Evolutionary conservation across 2,113 vertebrate genomes (phyloP), one percentile per base, ranked within the genome.

Genomic region (Psilopogon haemacephalus): DNA sequence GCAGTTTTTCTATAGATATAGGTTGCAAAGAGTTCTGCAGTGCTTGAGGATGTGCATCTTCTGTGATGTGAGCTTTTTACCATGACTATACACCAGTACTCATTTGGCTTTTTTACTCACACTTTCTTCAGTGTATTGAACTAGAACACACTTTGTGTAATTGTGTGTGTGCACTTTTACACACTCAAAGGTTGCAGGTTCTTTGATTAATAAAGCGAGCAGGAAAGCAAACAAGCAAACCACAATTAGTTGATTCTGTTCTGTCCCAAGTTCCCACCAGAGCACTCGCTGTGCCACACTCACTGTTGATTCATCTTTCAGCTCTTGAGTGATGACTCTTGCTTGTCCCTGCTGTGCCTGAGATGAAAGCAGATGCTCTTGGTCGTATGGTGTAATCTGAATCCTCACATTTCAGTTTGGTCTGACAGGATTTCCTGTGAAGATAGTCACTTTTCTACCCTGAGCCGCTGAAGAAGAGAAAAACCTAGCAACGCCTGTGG

Each of bases 321-420:
- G 26, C 63, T 79, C 93, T 71, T 92, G 94, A 95, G 87, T 95
- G 95, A 95, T 95, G 95, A 79, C 93, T 96, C 90, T 76, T 91
- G 95, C 92, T 90, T 8, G 1, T 96, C 86, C 96, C 95, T 93
- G 93, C 96, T 96, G 94, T 85, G 95, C 68, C 74, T 40, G 68
- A 95, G 89, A 94, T 95, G 95, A 96, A 93, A 97, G 96, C 96
- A 97, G 96, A 97, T 97, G 97, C 96, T 95, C 86, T 94, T 89
- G 77, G 82, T 96, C 92, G 68, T 84, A 48, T 19, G 58, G 56
- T 65, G 97, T 96, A 96, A 97, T 95, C 68, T 35, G 96, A 98
- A 76, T 91, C 97, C 86, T 74, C 65, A 96, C 94, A 95, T 97
- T 97, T 95, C 97, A 95, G 91, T 97, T 91, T 87, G 94, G 84